Base-by-base conservation (phyloP, 53 echinoderm and acorn worm species). In the Echinarachnius parma region DNA sequence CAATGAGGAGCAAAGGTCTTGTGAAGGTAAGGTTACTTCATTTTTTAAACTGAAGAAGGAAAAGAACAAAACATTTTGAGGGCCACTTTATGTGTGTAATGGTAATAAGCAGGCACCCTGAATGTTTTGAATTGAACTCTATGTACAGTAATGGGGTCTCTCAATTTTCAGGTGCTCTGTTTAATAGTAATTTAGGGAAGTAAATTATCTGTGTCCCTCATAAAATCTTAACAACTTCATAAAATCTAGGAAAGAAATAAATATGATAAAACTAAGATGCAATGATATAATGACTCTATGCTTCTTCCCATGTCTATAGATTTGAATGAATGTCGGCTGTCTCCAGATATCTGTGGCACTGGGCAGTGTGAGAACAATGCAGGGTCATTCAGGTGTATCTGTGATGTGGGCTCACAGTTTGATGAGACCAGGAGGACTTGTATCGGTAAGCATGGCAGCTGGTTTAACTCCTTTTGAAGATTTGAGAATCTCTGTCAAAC, bases 361-460 rank as follows among this genome's bases (percentile, higher is more conserved):
- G 79, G 79, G 14, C 62, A 79, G 10, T 79, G 85, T 64, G 79
- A 80, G 69, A 77, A 83, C 59, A 29, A 28, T 37, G 74, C 16
- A 20, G 70, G 70, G 3, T 66, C 60, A 10, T 79, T 60, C 61
- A 46, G 39, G 2, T 79, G 79, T 62, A 53, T 25, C 16, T 71
- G 78, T 46, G 62, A 61, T 33, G 45, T 25, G 13, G 81, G 81
- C 29, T 75, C 58, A 5, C 35, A 28, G 10, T 63, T 81, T 37
- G 74, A 81, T 37, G 61, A 62, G 35, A 36, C 44, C 9, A 75
- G 81, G 8, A 62, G 75, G 36, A 62, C 60, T 7, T 81, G 81
- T 36, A 75, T 75, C 9, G 61, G 81, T 81, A 75, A 60, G 81
- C 2, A 20, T 23, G 13, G 23, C 30, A 9, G 25, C 0, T 21